These are phyloP conservation scores for Hippocampus abdominalis DNA, from an alignment of 2,113 vertebrate species.

Conservation along the genomic window DNA sequence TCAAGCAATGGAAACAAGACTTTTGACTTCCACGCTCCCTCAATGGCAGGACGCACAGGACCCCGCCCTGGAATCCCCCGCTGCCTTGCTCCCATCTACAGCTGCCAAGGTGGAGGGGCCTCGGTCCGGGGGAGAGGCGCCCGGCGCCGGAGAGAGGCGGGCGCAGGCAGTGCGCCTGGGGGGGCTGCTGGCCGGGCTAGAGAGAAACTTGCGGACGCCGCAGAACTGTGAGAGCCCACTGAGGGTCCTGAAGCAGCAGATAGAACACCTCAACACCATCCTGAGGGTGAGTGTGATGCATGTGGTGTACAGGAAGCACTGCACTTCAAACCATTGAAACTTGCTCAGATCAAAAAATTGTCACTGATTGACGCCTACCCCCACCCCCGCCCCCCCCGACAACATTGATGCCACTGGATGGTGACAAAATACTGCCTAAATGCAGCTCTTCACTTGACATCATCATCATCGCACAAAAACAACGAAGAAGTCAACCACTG, in stretches of 20 bases:
- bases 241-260: slow-evolving; percentile 72
- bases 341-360: not conserved
- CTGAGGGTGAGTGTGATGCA: slow-evolving; percentile 80
- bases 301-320: no score
- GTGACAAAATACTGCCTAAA: not conserved
- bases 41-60: not conserved
- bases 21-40: not conserved
- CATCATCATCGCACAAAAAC: no score
- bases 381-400: no score
- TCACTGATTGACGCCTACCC: not conserved
- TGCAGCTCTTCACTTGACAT: no score
- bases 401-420: no score
- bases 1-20: not conserved
- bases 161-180: slow-evolving; percentile 56
- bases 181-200: slow-evolving; percentile 70
- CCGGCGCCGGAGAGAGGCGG: slow-evolving; percentile 20
- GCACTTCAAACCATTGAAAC: no score
- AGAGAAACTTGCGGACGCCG: slow-evolving; percentile 55
- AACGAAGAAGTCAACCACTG: no score
- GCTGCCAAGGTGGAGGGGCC: not conserved
- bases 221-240: slow-evolving; percentile 54
- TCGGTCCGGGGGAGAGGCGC: not conserved
- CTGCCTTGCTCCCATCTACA: not conserved
- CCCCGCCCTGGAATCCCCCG: not conserved
- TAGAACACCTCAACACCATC: slow-evolving; percentile 74